These are phyloP conservation scores for Xylota sylvarum DNA, from an alignment of 2,888 invertebrate species.

Conservation along the genomic window DNA sequence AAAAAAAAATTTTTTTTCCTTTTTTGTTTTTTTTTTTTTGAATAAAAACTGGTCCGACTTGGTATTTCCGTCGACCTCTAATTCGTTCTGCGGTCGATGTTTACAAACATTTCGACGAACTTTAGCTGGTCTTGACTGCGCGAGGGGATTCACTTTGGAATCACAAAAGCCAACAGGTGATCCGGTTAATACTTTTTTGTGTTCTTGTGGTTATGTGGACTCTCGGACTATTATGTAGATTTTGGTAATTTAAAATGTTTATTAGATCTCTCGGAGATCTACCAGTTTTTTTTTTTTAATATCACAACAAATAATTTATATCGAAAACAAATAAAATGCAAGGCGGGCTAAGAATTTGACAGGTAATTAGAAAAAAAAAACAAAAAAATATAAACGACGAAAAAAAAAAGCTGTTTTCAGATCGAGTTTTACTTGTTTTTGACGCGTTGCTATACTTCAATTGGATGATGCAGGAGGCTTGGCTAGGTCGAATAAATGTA, in stretches of 20 bases:
- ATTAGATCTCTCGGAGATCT: not conserved
- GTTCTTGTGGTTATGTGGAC: not conserved
- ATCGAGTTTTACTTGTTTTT: conserved; percentile 2
- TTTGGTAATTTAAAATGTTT: not conserved
- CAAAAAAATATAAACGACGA: not conserved
- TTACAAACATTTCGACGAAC: conserved; percentile 11
- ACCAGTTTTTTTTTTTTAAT: conserved; percentile 3
- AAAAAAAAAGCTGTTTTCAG: conserved; percentile 1
- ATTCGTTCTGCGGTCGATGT: conserved; percentile 13
- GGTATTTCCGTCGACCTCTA: conserved; percentile 6
- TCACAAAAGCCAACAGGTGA: not conserved
- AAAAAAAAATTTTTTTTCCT: too few species aligned
- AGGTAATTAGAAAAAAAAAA: not conserved
- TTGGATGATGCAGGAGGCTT: conserved; percentile 34
- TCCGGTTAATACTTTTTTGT: conserved; percentile 8
- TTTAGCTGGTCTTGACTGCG: not conserved
- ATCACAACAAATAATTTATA: not conserved
- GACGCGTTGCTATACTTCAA: not conserved
- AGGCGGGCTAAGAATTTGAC: not conserved
- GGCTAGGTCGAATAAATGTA: conserved; percentile 3
- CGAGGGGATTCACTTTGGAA: conserved; percentile 8
- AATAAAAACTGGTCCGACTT: not conserved
- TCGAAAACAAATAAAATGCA: not conserved
- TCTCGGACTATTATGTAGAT: conserved; percentile 1
- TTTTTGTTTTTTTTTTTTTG: not conserved